Base-by-base conservation (phyloP, 2,888 invertebrate genomes). In the Pyralis farinalis region DNA sequence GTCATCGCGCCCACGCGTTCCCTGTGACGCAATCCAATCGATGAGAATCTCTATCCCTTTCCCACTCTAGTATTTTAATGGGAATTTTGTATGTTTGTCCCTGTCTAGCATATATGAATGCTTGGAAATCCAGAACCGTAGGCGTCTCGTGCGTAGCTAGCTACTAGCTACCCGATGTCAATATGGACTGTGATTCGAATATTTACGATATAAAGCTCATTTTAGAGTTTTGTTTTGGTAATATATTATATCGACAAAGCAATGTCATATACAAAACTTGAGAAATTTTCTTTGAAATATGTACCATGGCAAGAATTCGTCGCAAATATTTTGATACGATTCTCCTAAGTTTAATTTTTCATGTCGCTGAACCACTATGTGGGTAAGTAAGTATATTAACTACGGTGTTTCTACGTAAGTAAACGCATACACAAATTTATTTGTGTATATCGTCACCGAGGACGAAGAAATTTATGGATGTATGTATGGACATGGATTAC, bases 11-110 rank as follows among this genome's bases (percentile, higher is more conserved):
- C 86, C 85, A 89, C 86, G 84, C 86, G 74, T 69, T 43, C 57
- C 58, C 58, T 68, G 78, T 87, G 88, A 90, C 89, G 89, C 87
- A 88, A 82, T 73, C 73, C 73, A 75, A 86, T 88, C 88, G 83
- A 87, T 87, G 71, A 37, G 37, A 66, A 57, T 46, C 46, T 44
- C 57, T 43, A 16, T 80, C 79, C 55, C 67, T 36, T 37, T 80
- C 66, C 25, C 49, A 21, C 73, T 10, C 28, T 38, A 8, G 6
- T 10, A 4, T 3, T 34, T 12, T 5, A 35, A 20, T 46, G 43
- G 37, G 12, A 27, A 12, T 44, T 37, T 16, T 36, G 37, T 42
- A 47, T 27, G 12, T 43, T 49, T 37, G 21, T 73, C 70, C 60
- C 71, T 37, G 43, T 86, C 76, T 73, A 53, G 65, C 78, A 56